These are phyloP conservation scores for Formicarius rufipectus DNA, from an alignment of 2,113 vertebrate genomes.

Conservation along the genomic window DNA sequence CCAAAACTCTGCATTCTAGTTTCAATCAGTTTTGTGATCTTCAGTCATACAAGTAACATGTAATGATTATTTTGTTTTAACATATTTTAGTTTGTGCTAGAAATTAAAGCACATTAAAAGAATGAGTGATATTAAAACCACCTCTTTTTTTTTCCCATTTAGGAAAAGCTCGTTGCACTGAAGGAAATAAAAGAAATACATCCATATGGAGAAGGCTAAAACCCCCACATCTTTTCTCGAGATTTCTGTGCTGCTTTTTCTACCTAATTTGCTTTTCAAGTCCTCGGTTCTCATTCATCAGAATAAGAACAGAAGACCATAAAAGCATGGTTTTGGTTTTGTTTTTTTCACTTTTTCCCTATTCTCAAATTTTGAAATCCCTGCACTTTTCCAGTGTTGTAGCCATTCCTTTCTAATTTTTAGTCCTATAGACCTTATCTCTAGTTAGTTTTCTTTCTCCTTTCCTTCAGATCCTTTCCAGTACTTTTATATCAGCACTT, in stretches of 20 bases:
- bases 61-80: background rate
- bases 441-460: background rate
- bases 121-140: background rate
- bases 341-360: background rate
- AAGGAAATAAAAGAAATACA: constrained; percentile 53
- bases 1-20: background rate
- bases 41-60: background rate
- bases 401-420: background rate
- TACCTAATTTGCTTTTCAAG: background rate
- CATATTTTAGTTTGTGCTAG: background rate
- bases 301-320: background rate
- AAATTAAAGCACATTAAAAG: background rate
- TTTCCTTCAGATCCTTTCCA: background rate
- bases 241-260: background rate
- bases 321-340: background rate
- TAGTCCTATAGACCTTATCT: background rate
- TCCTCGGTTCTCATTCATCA: background rate
- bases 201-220: background rate
- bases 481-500: background rate
- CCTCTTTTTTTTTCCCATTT: background rate
- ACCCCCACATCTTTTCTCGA: background rate
- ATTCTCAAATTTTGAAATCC: background rate
- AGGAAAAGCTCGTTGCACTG: constrained; percentile 75
- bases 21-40: background rate
- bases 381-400: background rate